Percentiles rank a stretch among this genome's conserved stretches.
phyloP scores from a whole-genome alignment of 2,797 vertebrate species.

The Argentina silus region DNA sequence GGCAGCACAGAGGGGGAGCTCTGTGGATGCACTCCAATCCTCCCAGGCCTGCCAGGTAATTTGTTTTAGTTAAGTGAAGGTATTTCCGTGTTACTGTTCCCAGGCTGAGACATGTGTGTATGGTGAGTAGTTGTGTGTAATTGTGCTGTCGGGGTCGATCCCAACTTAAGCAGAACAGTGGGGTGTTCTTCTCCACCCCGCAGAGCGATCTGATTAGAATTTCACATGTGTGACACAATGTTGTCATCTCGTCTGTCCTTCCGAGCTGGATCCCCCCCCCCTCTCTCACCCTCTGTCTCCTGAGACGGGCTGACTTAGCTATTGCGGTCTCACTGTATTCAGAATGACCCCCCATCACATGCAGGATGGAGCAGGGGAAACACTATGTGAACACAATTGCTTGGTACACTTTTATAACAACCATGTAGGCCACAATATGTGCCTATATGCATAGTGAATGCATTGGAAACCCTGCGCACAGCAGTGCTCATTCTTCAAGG shows the following conservation, averaged over 20 bases:
- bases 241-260: constrained; percentile 49
- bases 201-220: constrained; percentile 75
- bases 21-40: neutral
- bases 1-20: neutral
- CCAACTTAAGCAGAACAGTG: constrained; percentile 28
- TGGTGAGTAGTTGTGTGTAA: constrained; percentile 14
- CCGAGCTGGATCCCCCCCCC: constrained; percentile 13
- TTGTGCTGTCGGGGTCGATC: constrained; percentile 36
- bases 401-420: neutral
- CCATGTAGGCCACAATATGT: no score
- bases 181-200: constrained; percentile 47
- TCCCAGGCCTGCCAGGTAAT: constrained; percentile 56
- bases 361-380: neutral
- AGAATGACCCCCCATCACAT: neutral
- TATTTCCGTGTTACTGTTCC: neutral
- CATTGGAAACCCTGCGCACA: no score
- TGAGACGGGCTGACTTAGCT: constrained; percentile 24
- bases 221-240: constrained; percentile 70
- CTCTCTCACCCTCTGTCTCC: constrained; percentile 29
- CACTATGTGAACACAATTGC: neutral
- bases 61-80: constrained; percentile 48
- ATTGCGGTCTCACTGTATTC: constrained; percentile 31
- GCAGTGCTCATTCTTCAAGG: no score
- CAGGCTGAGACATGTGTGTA: neutral
- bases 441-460: no score